Conservation (phyloP, 2,797 vertebrate species). For the Podarcis lilfordi region DNA sequence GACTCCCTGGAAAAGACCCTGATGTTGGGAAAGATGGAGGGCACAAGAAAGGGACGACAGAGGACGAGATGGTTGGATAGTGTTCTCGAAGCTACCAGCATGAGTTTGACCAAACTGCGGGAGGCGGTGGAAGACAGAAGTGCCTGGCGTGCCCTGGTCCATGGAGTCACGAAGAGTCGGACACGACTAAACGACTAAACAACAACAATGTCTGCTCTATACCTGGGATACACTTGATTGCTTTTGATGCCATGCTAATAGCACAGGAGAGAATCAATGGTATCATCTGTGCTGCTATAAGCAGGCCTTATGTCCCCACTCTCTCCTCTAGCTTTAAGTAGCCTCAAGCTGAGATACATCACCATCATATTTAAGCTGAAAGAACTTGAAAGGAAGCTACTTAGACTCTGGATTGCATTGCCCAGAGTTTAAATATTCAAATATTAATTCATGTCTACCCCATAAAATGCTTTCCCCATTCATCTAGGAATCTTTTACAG, state of each 20-base stretch:
- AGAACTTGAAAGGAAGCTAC: neutral
- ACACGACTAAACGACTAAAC: too few species aligned
- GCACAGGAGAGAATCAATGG: neutral
- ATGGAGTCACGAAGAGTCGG: too few species aligned
- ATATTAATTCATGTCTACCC: conserved; percentile 1
- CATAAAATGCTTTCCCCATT: conserved; percentile 4
- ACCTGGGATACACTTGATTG: neutral
- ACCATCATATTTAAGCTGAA: neutral
- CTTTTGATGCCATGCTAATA: neutral
- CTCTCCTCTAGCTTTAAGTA: neutral
- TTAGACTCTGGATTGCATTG: neutral
- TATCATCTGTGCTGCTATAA: neutral
- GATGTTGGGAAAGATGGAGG: too few species aligned
- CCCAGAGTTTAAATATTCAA: neutral
- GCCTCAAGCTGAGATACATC: neutral
- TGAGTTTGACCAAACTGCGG: too few species aligned
- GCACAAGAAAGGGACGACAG: too few species aligned
- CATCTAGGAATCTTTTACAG: neutral
- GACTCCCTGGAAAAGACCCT: too few species aligned
- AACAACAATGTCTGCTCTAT: too few species aligned
- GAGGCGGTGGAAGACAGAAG: too few species aligned
- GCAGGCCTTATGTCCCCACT: neutral
- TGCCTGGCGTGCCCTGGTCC: too few species aligned
- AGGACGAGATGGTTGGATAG: too few species aligned
- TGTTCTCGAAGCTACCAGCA: too few species aligned